Base-by-base conservation (phyloP, 2,888 invertebrate species). In the Heterodera filipjevi region DNA sequence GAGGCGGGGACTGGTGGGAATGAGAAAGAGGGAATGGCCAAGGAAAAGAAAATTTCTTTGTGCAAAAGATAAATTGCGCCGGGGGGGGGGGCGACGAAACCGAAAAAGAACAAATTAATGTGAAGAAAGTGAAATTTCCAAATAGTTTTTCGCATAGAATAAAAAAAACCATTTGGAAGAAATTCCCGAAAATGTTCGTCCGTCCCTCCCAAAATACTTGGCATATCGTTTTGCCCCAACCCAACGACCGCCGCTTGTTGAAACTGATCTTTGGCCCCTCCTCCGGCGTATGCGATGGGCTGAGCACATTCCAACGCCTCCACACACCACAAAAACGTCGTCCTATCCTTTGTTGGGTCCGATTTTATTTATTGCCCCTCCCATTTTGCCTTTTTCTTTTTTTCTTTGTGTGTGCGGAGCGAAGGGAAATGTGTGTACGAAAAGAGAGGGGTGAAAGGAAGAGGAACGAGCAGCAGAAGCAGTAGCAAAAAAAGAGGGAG, bases 291-390 rank as follows among this genome's bases (percentile, higher is more conserved):
- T 53, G 53, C 3, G 59, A 59, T 59, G 59, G 59, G 59, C 22
- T 22, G 27, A 59, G 59, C 59, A 59, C 59, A 59, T 59, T 59
- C 59, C 59, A 59, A 27, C n/a, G 59, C 59, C 59, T 59, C n/a
- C 59, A 59, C 49, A 49, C 49, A 49, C 59, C 59, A 59, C 59
- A 59, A 59, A 59, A 59, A 27, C n/a, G 59, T 39, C 39, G 39
- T 39, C 39, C 8, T 22, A n/a, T 53, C 27, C 59, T 59, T 59
- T 59, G 59, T 59, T 59, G 59, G 59, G 59, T 27, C 59, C 59
- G 27, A 27, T 59, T 59, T 59, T 59, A 59, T 59, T 59, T 59
- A 59, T 59, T 59, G 59, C 59, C 59, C 59, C 46, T 19, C 46
- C 46, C 46, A 3, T n/a, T n/a, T n/a, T n/a, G n/a, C 59, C 59